Percentiles rank a stretch among this genome's conserved stretches.
phyloP scores from a whole-genome alignment of 2,888 invertebrate genomes.

The Calameuta filiformis region DNA sequence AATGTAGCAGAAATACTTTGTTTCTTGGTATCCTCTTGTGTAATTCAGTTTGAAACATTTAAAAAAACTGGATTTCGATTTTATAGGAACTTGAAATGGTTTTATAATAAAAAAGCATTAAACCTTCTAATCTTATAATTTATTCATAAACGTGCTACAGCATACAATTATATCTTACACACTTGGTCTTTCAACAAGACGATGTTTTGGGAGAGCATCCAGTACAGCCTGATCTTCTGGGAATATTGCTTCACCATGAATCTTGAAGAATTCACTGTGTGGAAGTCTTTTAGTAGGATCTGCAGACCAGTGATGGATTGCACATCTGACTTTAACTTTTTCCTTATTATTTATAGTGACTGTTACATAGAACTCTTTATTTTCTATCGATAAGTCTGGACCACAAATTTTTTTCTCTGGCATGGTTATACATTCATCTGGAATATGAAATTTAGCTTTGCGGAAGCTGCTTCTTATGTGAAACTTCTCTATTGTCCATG shows the following conservation, averaged over 20 bases:
- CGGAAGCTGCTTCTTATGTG: slow-evolving; percentile 84
- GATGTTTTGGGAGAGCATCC: slow-evolving; percentile 48
- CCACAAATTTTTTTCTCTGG: slow-evolving; percentile 81
- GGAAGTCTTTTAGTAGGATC: slow-evolving; percentile 73
- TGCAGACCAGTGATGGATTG: slow-evolving; percentile 83
- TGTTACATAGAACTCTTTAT: slow-evolving; percentile 83
- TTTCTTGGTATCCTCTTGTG: background rate
- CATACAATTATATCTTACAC: background rate
- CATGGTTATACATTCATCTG: slow-evolving; percentile 80
- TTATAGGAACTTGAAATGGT: background rate
- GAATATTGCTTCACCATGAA: slow-evolving; percentile 71
- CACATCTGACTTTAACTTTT: slow-evolving; percentile 78
- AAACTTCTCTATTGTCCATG: slow-evolving; percentile 90
- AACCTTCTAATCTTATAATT: slow-evolving; percentile 1
- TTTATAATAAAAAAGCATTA: slow-evolving; percentile 9
- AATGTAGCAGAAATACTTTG: background rate
- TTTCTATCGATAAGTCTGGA: slow-evolving; percentile 82
- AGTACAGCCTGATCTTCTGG: slow-evolving; percentile 67
- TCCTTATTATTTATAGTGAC: slow-evolving; percentile 82
- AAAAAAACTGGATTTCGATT: background rate
- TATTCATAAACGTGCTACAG: background rate
- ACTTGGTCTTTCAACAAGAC: background rate
- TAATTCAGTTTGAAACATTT: background rate
- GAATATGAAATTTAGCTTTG: slow-evolving; percentile 76
- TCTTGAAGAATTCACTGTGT: slow-evolving; percentile 69